Base-by-base conservation (phyloP, 2,888 invertebrate genomes). In the Cheilosia scutellata region DNA sequence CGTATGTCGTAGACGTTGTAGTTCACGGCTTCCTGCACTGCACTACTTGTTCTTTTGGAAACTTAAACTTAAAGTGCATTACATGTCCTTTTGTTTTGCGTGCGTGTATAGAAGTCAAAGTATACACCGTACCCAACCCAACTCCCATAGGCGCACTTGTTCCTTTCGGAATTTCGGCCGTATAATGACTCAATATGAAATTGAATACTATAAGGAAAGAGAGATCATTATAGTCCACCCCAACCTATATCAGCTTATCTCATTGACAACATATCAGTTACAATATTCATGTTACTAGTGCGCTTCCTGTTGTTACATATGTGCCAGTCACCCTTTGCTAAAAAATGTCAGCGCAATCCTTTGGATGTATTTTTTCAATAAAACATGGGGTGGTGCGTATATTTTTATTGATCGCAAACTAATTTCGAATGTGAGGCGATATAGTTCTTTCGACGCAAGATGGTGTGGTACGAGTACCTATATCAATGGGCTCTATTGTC, bases 201-300 rank as follows among this genome's bases (percentile, higher is more conserved):
- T 29, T 71, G 33, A 71, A 58, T 58, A 71, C 47, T 13, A 70
- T 44, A 5, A 13, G 27, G 27, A 2, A 2, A 20, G 2, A 20
- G 20, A 20, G 20, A 20, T 20, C 2, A 20, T 20, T 20, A 20
- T 20, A 20, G 20, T 2, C 20, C 20, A 20, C 20, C 20, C 20
- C 2, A 20, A 20, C 20, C 20, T 20, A 20, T 4, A 55, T 42
- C 11, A n/a, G 49, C 25, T 40, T 51, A n/a, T 51, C 51, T 51
- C 29, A 71, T 29, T 65, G 51, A 58, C 63, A 74, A 25, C 20
- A 27, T 79, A 66, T 79, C 72, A 58, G 51, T 79, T 79, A 51
- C 74, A 58, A 29, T 63, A 33, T 63, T 71, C 79, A 53, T 33
- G 40, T 66, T 66, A 66, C 58, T 37, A 58, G 20, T 44, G 4